Base-by-base conservation (phyloP, 2,113 vertebrate genomes). In the Mellivora capensis region DNA sequence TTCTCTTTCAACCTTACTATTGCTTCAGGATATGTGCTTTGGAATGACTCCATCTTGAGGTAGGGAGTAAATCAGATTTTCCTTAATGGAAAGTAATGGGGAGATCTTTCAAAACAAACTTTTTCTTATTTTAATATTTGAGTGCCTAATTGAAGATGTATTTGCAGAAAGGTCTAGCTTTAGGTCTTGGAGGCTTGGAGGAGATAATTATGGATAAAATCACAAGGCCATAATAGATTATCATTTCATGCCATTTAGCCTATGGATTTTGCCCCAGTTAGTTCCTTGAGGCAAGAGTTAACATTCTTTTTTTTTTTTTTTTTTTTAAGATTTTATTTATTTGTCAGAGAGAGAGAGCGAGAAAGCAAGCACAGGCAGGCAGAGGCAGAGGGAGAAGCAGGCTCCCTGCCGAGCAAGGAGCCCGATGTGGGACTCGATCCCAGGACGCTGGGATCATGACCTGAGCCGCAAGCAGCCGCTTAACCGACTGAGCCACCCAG, bases 61-160 rank as follows among this genome's bases (percentile, higher is more conserved):
- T 47, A 84, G 18, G 31, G 39, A 57, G 21, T 86, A 62, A 95
- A 86, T 44, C 14, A 87, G 29, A 91, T 97, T 96, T 96, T 89
- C 42, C 54, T 91, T 52, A 90, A 42, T 64, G 61, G 67, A 95
- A 85, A 84, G 29, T 79, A 80, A 44, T 44, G 10, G 13, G 49
- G 44, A 86, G n/a, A 76, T 61, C 54, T 98, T 93, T 86, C 15
- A 61, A 87, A 96, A 82, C 15, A 64, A 87, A 83, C n/a, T 62
- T 83, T 82, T 47, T 7, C n/a, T 64, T 89, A 77, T 86, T 4
- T 84, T 92, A 90, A 57, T 82, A 61, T 85, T 95, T 86, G 42
- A 59, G 42, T 84, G 37, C 89, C 21, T 96, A 62, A 72, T 77
- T 95, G 49, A 91, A 96, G 39, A 67, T 94, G 4, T 71, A 39